phyloP scores from a whole-genome alignment of 2,113 vertebrate species.

The Microcebus murinus region DNA sequence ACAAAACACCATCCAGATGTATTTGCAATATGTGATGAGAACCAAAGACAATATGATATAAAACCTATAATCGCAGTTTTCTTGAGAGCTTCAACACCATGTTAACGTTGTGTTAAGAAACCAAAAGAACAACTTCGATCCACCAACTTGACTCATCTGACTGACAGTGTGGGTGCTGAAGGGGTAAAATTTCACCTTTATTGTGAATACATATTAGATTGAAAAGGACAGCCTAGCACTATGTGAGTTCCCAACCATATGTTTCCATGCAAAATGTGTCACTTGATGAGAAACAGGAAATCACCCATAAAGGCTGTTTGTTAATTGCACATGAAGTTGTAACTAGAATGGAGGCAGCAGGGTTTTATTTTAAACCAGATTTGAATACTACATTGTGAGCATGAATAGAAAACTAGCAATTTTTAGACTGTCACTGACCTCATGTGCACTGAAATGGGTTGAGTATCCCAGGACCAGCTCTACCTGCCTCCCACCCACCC shows the following conservation, averaged over 20 bases:
- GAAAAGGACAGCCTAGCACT: neutral
- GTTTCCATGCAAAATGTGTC: slow-evolving; percentile 54
- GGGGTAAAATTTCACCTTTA: neutral
- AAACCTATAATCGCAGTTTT: slow-evolving; percentile 27
- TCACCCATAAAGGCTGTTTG: neutral
- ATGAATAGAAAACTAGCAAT: slow-evolving; percentile 2
- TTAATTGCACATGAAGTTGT: neutral
- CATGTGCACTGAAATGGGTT: neutral
- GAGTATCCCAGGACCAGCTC: neutral
- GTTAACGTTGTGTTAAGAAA: slow-evolving; percentile 26
- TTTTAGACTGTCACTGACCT: neutral
- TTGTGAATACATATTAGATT: neutral
- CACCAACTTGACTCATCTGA: neutral
- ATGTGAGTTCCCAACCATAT: neutral
- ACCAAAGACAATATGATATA: neutral
- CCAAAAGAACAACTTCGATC: neutral
- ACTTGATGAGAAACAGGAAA: slow-evolving; percentile 59
- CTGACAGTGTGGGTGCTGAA: neutral
- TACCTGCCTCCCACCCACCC: neutral
- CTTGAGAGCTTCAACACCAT: neutral
- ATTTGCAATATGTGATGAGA: neutral
- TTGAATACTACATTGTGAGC: neutral
- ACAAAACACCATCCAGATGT: slow-evolving; percentile 32
- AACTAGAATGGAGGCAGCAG: slow-evolving; percentile 2
- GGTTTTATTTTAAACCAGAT: slow-evolving; percentile 32